phyloP scores from a whole-genome alignment of 2,888 invertebrate genomes.

The Parnassius apollo region DNA sequence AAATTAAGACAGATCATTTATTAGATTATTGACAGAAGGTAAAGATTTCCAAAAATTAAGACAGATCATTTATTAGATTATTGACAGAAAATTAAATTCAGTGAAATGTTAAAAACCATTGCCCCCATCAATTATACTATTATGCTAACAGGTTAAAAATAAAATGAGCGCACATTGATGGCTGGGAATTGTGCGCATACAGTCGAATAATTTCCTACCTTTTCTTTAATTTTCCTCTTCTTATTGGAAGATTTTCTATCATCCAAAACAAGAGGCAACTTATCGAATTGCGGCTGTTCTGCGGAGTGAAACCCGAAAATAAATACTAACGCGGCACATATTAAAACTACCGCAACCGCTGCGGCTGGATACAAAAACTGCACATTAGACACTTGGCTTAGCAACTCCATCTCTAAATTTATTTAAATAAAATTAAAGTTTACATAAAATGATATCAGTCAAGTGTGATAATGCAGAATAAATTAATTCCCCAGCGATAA shows the following conservation, averaged over 20 bases:
- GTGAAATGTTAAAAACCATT: too few species aligned
- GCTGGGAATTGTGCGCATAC: slow-evolving; percentile 42
- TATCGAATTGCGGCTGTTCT: slow-evolving; percentile 90
- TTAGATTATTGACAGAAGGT: slow-evolving; percentile 42
- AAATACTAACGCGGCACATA: slow-evolving; percentile 88
- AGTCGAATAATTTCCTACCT: slow-evolving; percentile 75
- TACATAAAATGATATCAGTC: slow-evolving; percentile 73
- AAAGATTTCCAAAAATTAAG: slow-evolving; percentile 78
- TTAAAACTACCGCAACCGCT: slow-evolving; percentile 83
- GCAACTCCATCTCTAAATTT: slow-evolving; percentile 79
- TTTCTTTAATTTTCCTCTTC: slow-evolving; percentile 86
- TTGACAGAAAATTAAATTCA: too few species aligned
- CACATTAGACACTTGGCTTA: slow-evolving; percentile 80
- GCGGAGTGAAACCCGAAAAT: slow-evolving; percentile 90
- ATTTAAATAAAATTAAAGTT: slow-evolving; percentile 49
- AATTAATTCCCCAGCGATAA: slow-evolving; percentile 78
- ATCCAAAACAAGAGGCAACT: slow-evolving; percentile 82
- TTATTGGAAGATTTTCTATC: slow-evolving; percentile 85
- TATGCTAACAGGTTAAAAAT: slow-evolving; percentile 76
- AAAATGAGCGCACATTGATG: slow-evolving; percentile 65
- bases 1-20: slow-evolving; percentile 31
- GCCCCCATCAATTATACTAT: slow-evolving; percentile 59
- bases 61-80: background rate
- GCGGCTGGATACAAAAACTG: slow-evolving; percentile 80
- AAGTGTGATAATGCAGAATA: slow-evolving; percentile 73